Percentiles rank a stretch among this genome's conserved stretches.
phyloP scores from a whole-genome alignment of 2,888 invertebrate species.

The Plagodis pulveraria region DNA sequence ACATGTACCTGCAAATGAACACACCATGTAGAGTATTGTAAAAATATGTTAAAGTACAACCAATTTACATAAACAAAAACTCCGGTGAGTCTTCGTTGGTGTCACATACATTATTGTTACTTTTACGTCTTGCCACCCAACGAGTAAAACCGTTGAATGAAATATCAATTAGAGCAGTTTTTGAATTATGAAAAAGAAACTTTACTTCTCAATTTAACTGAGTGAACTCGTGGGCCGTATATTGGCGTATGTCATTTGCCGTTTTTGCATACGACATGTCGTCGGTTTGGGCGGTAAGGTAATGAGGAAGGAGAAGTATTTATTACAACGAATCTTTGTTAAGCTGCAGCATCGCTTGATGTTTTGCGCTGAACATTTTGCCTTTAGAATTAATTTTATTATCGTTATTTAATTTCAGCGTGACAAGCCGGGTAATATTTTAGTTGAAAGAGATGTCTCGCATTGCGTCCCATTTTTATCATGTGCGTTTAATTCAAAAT shows the following conservation, averaged over 20 bases:
- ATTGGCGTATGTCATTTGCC: constrained; percentile 78
- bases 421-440: not conserved
- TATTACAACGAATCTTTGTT: constrained; percentile 59
- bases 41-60: constrained; percentile 40
- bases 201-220: constrained; percentile 81
- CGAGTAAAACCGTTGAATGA: constrained; percentile 75
- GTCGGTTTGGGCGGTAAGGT: constrained; percentile 79
- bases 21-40: constrained; percentile 34
- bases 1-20: constrained; percentile 43
- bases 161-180: constrained; percentile 82
- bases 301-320: constrained; percentile 78
- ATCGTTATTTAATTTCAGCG: constrained; percentile 10
- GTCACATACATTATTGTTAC: constrained; percentile 71
- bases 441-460: not conserved
- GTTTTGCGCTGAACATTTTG: constrained; percentile 23
- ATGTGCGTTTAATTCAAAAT: constrained; percentile 7
- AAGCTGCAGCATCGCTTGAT: constrained; percentile 17
- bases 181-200: constrained; percentile 65
- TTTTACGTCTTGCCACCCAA: constrained; percentile 77
- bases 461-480: constrained; percentile 2
- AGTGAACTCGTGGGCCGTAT: constrained; percentile 69
- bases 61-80: constrained; percentile 62
- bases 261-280: constrained; percentile 70
- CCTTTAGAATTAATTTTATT: constrained; percentile 5
- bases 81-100: constrained; percentile 57